phyloP scores from a whole-genome alignment of 2,113 vertebrate species.

The Tricholaema leucomelas region DNA sequence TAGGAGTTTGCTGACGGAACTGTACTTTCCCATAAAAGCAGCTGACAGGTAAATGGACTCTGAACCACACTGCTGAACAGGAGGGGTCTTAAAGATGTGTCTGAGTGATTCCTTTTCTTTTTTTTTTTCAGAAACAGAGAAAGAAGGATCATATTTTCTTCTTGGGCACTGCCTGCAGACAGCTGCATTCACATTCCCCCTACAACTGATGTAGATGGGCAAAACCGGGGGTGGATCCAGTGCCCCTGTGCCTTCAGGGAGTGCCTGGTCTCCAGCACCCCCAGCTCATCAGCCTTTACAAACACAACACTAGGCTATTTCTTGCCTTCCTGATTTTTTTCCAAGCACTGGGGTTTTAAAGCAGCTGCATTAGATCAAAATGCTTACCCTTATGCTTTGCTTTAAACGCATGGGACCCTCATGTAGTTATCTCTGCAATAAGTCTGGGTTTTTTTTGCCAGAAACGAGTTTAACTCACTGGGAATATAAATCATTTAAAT shows the following conservation, averaged over 20 bases:
- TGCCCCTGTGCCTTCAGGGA: background rate
- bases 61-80: background rate
- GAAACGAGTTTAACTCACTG: background rate
- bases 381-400: background rate
- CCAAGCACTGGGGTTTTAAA: background rate
- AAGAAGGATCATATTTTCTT: background rate
- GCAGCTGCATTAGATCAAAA: background rate
- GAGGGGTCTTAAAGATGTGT: background rate
- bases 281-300: background rate
- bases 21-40: background rate
- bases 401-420: background rate
- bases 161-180: background rate
- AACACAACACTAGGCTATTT: background rate
- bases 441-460: background rate
- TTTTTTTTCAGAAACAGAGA: background rate
- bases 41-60: background rate
- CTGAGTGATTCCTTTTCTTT: background rate
- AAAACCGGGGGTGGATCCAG: background rate
- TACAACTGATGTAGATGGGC: background rate
- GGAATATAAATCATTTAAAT: background rate
- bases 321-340: background rate
- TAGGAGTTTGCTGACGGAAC: background rate
- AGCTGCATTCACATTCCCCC: background rate
- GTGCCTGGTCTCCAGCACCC: accelerated
- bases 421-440: background rate